phyloP scores from a whole-genome alignment of 1,140 invertebrate genomes.

The Ephestia elutella region DNA sequence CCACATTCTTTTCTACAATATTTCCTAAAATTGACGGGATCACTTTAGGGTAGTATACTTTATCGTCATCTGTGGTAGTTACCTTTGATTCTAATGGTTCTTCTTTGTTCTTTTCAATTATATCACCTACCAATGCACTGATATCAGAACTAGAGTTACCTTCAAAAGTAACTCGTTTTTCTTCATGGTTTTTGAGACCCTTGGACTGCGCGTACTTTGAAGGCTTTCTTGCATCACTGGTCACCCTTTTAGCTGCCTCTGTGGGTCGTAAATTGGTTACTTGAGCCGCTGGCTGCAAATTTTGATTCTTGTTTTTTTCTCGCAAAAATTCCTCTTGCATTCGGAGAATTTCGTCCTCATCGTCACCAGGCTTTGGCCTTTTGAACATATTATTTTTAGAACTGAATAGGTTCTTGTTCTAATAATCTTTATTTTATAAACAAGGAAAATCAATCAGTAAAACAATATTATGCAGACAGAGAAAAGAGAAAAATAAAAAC shows the following conservation, averaged over 20 bases:
- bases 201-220: conserved; percentile 65
- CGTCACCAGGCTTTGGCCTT: conserved; percentile 78
- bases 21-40: conserved; percentile 75
- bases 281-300: conserved; percentile 76
- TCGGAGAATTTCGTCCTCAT: conserved; percentile 80
- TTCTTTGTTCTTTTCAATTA: conserved; percentile 46
- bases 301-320: conserved; percentile 66
- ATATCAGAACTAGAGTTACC: conserved; percentile 13
- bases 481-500: too few species aligned
- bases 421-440: too few species aligned
- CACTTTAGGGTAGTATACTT: conserved; percentile 68
- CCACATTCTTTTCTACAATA: conserved; percentile 76
- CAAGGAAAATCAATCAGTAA: too few species aligned
- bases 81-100: conserved; percentile 39
- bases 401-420: too few species aligned
- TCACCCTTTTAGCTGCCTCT: conserved; percentile 35
- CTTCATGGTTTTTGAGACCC: conserved; percentile 37
- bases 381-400: conserved; percentile 71
- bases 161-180: conserved; percentile 4
- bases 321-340: conserved; percentile 81
- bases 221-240: conserved; percentile 37
- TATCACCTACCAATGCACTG: conserved; percentile 32
- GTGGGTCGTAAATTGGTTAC: conserved; percentile 73
- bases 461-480: too few species aligned
- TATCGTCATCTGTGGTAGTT: conserved; percentile 51